Conservation (phyloP, 2,797 vertebrate species). For the Spheniscus humboldti region DNA sequence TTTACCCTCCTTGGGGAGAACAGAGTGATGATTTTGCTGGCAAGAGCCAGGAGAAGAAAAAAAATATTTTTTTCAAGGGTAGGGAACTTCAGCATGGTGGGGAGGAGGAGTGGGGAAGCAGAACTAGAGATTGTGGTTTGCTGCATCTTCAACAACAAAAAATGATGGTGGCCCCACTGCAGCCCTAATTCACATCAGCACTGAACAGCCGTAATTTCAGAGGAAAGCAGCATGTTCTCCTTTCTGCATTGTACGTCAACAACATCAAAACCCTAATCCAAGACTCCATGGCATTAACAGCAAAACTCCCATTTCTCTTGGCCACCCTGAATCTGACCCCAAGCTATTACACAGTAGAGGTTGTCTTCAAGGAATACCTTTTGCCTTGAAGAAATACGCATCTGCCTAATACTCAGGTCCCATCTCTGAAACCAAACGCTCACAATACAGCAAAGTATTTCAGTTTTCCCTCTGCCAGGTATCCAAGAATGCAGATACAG, state of each 20-base stretch:
- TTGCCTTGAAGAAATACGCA: background rate
- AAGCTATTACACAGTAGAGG: background rate
- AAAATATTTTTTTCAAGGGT: background rate
- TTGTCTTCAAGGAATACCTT: background rate
- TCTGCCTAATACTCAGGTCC: background rate
- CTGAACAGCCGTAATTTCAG: background rate
- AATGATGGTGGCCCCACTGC: accelerated
- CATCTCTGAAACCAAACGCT: background rate
- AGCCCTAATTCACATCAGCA: background rate
- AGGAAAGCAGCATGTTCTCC: background rate
- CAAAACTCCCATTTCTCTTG: background rate
- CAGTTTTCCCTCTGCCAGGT: background rate
- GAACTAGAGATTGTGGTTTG: background rate
- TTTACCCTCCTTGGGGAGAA: background rate
- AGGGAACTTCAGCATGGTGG: background rate
- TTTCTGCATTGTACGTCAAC: background rate
- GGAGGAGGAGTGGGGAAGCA: background rate
- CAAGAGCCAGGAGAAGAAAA: background rate
- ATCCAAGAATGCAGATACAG: background rate
- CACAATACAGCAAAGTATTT: background rate
- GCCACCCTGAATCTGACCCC: background rate
- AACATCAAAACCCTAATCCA: background rate
- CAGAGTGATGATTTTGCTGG: background rate
- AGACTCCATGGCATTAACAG: background rate
- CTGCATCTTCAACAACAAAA: background rate